Conservation (phyloP, 2,888 invertebrate species). For the Pyralis farinalis region DNA sequence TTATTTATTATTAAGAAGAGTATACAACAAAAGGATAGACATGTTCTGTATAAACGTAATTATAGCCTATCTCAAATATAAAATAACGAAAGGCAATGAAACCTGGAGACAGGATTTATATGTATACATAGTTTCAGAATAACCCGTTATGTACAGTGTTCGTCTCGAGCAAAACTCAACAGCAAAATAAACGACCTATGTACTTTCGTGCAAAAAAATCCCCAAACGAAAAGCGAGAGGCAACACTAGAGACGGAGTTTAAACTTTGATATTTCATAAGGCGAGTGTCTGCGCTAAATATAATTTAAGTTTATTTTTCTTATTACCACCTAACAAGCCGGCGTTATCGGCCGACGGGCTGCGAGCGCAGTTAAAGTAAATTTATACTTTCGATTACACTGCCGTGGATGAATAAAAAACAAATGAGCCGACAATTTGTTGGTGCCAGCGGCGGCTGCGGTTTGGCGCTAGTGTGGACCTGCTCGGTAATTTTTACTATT, state of each 20-base stretch:
- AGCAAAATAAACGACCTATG: no score
- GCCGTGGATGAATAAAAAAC: constrained; percentile 75
- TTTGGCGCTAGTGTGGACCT: constrained; percentile 35
- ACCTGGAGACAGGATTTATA: no score
- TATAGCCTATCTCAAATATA: no score
- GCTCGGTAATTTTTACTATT: constrained; percentile 2
- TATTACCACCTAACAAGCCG: constrained; percentile 72
- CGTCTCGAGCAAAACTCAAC: no score
- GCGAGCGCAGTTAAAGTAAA: constrained; percentile 65
- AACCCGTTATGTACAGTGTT: no score
- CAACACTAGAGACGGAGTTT: constrained; percentile 28
- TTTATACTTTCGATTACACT: constrained; percentile 79
- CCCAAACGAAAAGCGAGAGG: neutral
- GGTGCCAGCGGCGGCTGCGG: constrained; percentile 47
- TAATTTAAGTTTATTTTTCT: constrained; percentile 74
- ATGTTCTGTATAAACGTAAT: no score
- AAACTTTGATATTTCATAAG: constrained; percentile 67
- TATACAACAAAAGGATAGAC: no score
- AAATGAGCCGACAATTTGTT: constrained; percentile 78
- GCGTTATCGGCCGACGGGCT: constrained; percentile 62
- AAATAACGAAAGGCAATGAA: no score
- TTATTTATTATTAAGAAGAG: no score
- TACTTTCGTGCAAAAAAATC: no score
- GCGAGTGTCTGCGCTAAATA: constrained; percentile 41
- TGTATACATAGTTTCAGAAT: no score